These are phyloP conservation scores for Sturnus vulgaris DNA, from an alignment of 2,113 vertebrate species.

Conservation along the genomic window DNA sequence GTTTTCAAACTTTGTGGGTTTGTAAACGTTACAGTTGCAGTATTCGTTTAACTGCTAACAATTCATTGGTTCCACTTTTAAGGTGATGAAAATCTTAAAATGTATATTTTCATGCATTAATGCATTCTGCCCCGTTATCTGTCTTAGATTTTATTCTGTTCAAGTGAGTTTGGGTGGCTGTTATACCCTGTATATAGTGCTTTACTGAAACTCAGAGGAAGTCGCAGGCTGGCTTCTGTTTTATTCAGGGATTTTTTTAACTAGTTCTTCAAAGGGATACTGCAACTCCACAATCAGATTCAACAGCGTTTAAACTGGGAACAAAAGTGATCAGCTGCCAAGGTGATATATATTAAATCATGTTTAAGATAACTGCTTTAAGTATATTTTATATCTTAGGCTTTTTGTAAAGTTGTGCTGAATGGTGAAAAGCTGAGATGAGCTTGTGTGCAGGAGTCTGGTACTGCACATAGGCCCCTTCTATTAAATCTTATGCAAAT, in stretches of 20 bases:
- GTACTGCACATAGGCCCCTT: conserved; percentile 17
- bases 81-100: neutral
- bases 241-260: conserved; percentile 79
- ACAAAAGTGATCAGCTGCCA: conserved; percentile 62
- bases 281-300: conserved; percentile 57
- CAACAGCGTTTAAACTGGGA: conserved; percentile 65
- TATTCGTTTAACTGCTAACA: conserved; percentile 67
- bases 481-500: conserved; percentile 21
- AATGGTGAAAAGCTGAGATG: conserved; percentile 36
- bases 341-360: conserved; percentile 53
- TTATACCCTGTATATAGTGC: conserved; percentile 48
- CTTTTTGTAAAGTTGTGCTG: conserved; percentile 68
- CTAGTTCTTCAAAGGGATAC: conserved; percentile 67
- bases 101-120: neutral
- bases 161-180: conserved; percentile 40
- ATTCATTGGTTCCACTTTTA: conserved; percentile 37
- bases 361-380: conserved; percentile 70
- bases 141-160: conserved; percentile 34
- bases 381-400: conserved; percentile 70
- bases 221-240: conserved; percentile 75
- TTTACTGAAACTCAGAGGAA: conserved; percentile 71
- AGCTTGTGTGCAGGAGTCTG: conserved; percentile 38
- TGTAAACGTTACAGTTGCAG: conserved; percentile 65
- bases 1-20: conserved; percentile 59
- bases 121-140: conserved; percentile 19